These are phyloP conservation scores for Tortrix viridana DNA, from an alignment of 2,888 invertebrate genomes.

Conservation along the genomic window DNA sequence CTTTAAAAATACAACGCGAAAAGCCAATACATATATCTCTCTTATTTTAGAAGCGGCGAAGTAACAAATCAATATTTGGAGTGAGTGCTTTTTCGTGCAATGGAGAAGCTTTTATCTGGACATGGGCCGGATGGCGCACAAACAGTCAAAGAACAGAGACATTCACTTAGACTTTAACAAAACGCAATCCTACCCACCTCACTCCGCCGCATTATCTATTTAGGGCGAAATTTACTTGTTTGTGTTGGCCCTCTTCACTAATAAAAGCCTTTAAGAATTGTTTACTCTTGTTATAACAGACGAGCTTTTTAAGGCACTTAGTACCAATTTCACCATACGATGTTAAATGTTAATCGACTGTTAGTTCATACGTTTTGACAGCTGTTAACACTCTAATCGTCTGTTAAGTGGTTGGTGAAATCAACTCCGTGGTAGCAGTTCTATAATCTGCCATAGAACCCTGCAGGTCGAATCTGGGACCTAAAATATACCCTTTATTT, in stretches of 20 bases:
- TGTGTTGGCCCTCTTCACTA: slow-evolving; percentile 32
- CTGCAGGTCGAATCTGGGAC: too few relatives aligned
- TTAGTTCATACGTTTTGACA: too few relatives aligned
- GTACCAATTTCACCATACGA: too few relatives aligned
- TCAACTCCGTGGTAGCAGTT: too few relatives aligned
- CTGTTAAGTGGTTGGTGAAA: too few relatives aligned
- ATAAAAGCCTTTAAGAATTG: slow-evolving; percentile 36
- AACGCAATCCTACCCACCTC: slow-evolving; percentile 56
- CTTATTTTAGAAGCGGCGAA: slow-evolving; percentile 75
- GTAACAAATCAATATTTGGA: slow-evolving; percentile 84
- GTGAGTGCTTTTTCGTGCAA: slow-evolving; percentile 85
- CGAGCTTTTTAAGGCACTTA: slow-evolving; percentile 1
- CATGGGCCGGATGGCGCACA: slow-evolving; percentile 79
- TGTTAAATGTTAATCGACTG: too few relatives aligned
- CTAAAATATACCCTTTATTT: too few relatives aligned
- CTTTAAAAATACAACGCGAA: slow-evolving; percentile 58
- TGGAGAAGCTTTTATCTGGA: slow-evolving; percentile 84
- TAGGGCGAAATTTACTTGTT: slow-evolving; percentile 37
- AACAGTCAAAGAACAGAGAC: slow-evolving; percentile 77
- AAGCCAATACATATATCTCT: slow-evolving; percentile 70
- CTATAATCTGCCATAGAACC: too few relatives aligned
- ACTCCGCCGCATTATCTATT: slow-evolving; percentile 46
- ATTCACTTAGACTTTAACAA: slow-evolving; percentile 71
- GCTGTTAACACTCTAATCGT: too few relatives aligned
- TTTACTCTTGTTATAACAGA: slow-evolving; percentile 32